Evolutionary conservation across 2,113 vertebrate genomes (phyloP).

Genomic region (Carlito syrichta): DNA sequence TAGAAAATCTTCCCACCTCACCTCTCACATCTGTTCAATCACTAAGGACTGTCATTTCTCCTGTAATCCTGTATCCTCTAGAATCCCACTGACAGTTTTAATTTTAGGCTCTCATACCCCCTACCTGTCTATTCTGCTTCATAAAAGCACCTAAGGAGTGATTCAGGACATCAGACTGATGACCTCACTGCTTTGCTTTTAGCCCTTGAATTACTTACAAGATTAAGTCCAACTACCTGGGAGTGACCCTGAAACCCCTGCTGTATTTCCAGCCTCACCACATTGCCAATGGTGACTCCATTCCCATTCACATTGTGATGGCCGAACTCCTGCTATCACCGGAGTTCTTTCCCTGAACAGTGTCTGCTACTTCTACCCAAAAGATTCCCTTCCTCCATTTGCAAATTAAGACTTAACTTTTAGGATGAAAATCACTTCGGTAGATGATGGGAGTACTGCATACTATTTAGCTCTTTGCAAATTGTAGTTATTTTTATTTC

Average conservation of each 20-base stretch:
- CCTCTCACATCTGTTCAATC: neutral
- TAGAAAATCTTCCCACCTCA: neutral
- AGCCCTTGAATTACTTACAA: neutral
- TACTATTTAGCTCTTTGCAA: conserved; percentile 9
- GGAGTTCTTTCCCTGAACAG: neutral
- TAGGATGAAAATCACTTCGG: neutral
- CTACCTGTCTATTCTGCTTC: neutral
- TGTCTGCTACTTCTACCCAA: neutral
- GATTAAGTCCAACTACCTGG: neutral
- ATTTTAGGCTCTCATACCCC: neutral
- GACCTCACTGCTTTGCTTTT: neutral
- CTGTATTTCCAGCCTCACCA: neutral
- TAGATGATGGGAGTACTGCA: neutral
- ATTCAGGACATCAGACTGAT: neutral
- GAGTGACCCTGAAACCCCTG: neutral
- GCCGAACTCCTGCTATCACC: neutral
- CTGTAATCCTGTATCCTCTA: neutral
- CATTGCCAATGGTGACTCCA: neutral
- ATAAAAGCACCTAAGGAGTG: neutral
- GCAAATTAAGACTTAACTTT: neutral
- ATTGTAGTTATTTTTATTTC: conserved; percentile 48
- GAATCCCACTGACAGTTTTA: neutral
- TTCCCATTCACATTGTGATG: neutral
- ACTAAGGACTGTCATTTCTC: neutral
- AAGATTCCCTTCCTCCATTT: neutral